Conservation (phyloP, 2,888 invertebrate genomes). For the Sesia apiformis region DNA sequence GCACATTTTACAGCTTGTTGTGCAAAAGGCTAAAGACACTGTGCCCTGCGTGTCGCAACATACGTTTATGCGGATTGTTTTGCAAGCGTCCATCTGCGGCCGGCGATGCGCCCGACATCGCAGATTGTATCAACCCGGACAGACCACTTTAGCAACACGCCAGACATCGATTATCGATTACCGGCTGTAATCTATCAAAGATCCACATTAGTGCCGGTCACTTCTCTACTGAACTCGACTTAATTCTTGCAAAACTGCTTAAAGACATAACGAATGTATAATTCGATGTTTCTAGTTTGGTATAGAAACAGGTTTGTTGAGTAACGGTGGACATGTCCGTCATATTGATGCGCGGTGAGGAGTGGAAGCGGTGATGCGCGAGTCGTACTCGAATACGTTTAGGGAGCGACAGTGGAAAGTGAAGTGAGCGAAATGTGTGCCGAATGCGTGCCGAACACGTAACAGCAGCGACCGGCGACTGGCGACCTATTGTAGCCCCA, state of each 20-base stretch:
- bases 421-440: conserved; percentile 5
- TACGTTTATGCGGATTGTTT: no score
- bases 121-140: no score
- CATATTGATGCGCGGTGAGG: neutral
- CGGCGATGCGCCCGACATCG: no score
- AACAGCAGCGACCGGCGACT: neutral
- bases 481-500: neutral
- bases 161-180: no score
- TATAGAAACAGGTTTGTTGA: neutral
- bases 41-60: no score
- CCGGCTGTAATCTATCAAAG: neutral
- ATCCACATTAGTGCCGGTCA: neutral
- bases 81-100: no score
- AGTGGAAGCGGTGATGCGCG: neutral
- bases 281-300: neutral
- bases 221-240: neutral
- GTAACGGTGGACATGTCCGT: neutral
- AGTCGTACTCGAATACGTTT: conserved; percentile 1
- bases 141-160: no score
- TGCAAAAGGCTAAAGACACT: no score
- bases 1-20: no score
- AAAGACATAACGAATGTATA: neutral
- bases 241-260: no score
- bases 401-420: conserved; percentile 5
- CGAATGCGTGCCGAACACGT: conserved; percentile 2